Conservation (phyloP, 2,113 vertebrate genomes). For the Eptesicus fuscus region DNA sequence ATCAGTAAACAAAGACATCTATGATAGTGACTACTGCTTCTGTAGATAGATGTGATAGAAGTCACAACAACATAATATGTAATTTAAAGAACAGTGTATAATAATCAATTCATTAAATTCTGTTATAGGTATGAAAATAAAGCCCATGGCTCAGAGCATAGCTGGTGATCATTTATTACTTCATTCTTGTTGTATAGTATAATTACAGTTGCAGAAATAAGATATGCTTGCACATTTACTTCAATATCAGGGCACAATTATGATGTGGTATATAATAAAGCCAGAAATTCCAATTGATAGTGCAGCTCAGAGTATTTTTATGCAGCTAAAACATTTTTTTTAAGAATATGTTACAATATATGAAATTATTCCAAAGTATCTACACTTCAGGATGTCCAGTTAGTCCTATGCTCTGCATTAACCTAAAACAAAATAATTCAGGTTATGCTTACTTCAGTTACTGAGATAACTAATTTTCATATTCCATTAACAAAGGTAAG, state of each 20-base stretch:
- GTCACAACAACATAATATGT: not conserved
- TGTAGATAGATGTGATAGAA: not conserved
- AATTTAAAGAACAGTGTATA: not conserved
- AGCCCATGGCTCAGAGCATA: not conserved
- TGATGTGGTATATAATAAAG: not conserved
- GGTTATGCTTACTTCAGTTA: not conserved
- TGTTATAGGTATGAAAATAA: not conserved
- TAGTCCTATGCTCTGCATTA: slow-evolving; percentile 44
- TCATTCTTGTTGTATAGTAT: not conserved
- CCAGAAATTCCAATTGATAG: not conserved
- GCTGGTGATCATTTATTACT: not conserved
- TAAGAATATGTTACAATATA: not conserved
- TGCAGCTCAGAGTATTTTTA: not conserved
- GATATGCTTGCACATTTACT: not conserved
- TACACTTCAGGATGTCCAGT: not conserved
- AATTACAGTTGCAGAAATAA: not conserved
- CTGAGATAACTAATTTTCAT: not conserved
- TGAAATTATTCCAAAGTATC: not conserved
- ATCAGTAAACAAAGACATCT: not conserved
- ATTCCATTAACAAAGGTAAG: slow-evolving; percentile 41
- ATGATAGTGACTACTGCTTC: not conserved
- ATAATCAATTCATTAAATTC: not conserved
- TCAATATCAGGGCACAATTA: not conserved
- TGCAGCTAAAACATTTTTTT: not conserved
- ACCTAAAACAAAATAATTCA: slow-evolving; percentile 63